phyloP scores from a whole-genome alignment of 2,888 invertebrate species.

The Perizoma affinitatum region DNA sequence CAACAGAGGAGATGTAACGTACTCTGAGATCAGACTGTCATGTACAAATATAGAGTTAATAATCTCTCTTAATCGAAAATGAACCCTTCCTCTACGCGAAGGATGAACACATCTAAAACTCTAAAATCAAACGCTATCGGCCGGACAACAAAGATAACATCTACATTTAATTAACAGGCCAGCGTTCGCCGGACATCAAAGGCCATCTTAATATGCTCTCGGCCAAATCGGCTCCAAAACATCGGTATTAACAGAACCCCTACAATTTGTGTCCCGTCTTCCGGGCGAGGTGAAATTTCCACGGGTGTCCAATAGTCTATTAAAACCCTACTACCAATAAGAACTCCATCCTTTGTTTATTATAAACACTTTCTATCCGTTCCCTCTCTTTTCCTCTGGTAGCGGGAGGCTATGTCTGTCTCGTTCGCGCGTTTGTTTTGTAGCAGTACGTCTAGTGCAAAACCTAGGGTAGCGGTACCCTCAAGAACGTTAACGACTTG shows the following conservation, averaged over 20 bases:
- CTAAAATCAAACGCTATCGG: slow-evolving; percentile 49
- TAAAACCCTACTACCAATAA: slow-evolving; percentile 70
- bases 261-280: slow-evolving; percentile 64
- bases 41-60: slow-evolving; percentile 16
- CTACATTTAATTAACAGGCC: slow-evolving; percentile 70
- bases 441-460: slow-evolving; percentile 76
- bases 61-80: slow-evolving; percentile 15
- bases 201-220: slow-evolving; percentile 78
- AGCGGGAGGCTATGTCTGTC: slow-evolving; percentile 44
- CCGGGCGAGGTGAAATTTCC: slow-evolving; percentile 61
- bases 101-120: slow-evolving; percentile 50
- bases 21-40: not conserved
- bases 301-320: slow-evolving; percentile 67
- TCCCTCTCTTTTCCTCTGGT: slow-evolving; percentile 47
- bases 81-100: slow-evolving; percentile 22
- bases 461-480: slow-evolving; percentile 54
- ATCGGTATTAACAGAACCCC: slow-evolving; percentile 59
- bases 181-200: slow-evolving; percentile 60
- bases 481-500: slow-evolving; percentile 80
- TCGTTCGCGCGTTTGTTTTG: slow-evolving; percentile 67
- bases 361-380: slow-evolving; percentile 78
- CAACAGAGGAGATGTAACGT: too few species aligned
- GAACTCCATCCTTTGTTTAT: slow-evolving; percentile 82
- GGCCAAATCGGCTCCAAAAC: slow-evolving; percentile 73
- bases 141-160: slow-evolving; percentile 57